These are phyloP conservation scores for Dallia pectoralis DNA, from an alignment of 2,797 vertebrate species.

Conservation along the genomic window DNA sequence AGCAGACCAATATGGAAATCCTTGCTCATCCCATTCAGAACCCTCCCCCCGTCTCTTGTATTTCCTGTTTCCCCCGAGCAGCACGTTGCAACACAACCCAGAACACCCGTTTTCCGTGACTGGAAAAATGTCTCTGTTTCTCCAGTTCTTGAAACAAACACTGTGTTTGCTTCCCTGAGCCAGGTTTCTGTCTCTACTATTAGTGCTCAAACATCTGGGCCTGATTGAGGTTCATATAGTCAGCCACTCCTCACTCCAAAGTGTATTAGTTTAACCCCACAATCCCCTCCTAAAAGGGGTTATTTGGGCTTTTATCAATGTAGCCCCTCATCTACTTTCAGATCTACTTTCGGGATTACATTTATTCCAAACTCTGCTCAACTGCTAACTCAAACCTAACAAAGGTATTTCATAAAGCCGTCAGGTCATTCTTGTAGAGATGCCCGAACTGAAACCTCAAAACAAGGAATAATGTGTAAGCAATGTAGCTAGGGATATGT, in stretches of 20 bases:
- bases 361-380: too few species aligned
- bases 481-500: too few species aligned
- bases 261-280: conserved; percentile 30
- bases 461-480: too few species aligned
- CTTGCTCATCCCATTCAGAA: neutral
- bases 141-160: conserved; percentile 36
- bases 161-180: conserved; percentile 25
- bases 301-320: too few species aligned
- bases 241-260: conserved; percentile 2
- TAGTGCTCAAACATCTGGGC: conserved; percentile 63
- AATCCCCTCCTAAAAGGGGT: conserved; percentile 12
- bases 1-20: conserved; percentile 5
- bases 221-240: conserved; percentile 46
- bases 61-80: neutral
- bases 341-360: too few species aligned
- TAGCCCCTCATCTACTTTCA: too few species aligned
- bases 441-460: too few species aligned
- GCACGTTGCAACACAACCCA: conserved; percentile 30
- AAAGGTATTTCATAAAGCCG: too few species aligned
- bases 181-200: conserved; percentile 37
- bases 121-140: conserved; percentile 36
- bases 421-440: too few species aligned
- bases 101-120: conserved; percentile 29
- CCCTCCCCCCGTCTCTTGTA: too few species aligned
- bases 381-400: too few species aligned